Conservation (phyloP, 2,797 vertebrate species). For the Myotis pilosus region DNA sequence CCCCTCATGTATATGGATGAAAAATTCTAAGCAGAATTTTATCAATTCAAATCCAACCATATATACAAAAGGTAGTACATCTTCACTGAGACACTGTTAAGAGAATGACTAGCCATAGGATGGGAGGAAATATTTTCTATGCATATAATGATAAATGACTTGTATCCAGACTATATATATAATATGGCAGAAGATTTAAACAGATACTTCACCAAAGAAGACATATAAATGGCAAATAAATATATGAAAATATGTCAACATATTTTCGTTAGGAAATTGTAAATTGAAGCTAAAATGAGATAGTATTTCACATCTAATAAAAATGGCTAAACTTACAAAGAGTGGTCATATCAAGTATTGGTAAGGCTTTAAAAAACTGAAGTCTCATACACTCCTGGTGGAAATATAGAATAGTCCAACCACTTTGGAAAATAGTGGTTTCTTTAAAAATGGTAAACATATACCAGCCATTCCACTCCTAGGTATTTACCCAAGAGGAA, state of each 20-base stretch:
- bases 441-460: neutral
- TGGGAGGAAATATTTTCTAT: neutral
- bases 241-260: neutral
- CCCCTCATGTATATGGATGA: neutral
- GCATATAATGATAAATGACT: neutral
- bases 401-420: neutral
- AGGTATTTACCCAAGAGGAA: slow-evolving; percentile 7
- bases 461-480: neutral
- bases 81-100: neutral
- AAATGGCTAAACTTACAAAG: neutral
- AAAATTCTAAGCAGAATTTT: neutral
- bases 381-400: neutral
- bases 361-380: neutral
- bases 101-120: neutral
- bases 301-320: neutral
- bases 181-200: neutral
- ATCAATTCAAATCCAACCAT: neutral
- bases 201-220: neutral
- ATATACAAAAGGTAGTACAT: neutral
- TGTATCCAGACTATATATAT: neutral
- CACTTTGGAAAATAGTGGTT: neutral
- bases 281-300: neutral
- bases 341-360: neutral
- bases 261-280: neutral
- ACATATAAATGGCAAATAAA: neutral